Conservation (phyloP, 2,888 invertebrate genomes). For the Electrophaes corylata region DNA sequence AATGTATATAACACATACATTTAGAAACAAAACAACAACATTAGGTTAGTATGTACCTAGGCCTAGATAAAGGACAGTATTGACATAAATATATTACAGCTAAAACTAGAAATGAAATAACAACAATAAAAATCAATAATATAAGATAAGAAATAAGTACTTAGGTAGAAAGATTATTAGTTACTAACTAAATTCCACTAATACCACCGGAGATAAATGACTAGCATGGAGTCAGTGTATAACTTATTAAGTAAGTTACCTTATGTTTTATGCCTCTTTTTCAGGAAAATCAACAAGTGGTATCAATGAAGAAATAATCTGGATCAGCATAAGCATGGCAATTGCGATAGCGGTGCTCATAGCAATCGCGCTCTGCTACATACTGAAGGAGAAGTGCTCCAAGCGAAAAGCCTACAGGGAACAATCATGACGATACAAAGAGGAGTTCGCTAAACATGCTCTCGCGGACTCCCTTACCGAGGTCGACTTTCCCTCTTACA, state of each 20-base stretch:
- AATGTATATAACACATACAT: too few relatives aligned
- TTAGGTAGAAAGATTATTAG: too few relatives aligned
- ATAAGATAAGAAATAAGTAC: background rate
- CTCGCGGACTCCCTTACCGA: constrained; percentile 74
- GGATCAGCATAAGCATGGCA: constrained; percentile 95
- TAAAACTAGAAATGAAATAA: too few relatives aligned
- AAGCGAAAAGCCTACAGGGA: constrained; percentile 86
- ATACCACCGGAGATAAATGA: too few relatives aligned
- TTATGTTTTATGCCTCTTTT: constrained; percentile 12
- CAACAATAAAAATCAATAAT: too few relatives aligned
- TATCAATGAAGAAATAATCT: constrained; percentile 94
- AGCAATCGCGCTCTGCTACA: constrained; percentile 92
- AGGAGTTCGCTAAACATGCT: constrained; percentile 78
- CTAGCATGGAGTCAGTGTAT: too few relatives aligned
- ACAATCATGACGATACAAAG: constrained; percentile 86
- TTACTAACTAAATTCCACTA: too few relatives aligned
- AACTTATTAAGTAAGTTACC: background rate
- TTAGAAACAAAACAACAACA: too few relatives aligned
- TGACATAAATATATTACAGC: too few relatives aligned
- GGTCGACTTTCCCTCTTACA: constrained; percentile 68
- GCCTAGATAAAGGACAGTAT: too few relatives aligned
- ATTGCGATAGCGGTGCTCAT: constrained; percentile 92
- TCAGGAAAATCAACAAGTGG: constrained; percentile 92
- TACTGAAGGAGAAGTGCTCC: constrained; percentile 91
- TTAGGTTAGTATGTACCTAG: too few relatives aligned